Base-by-base conservation (phyloP, 2,797 vertebrate genomes). In the Liasis olivaceus region DNA sequence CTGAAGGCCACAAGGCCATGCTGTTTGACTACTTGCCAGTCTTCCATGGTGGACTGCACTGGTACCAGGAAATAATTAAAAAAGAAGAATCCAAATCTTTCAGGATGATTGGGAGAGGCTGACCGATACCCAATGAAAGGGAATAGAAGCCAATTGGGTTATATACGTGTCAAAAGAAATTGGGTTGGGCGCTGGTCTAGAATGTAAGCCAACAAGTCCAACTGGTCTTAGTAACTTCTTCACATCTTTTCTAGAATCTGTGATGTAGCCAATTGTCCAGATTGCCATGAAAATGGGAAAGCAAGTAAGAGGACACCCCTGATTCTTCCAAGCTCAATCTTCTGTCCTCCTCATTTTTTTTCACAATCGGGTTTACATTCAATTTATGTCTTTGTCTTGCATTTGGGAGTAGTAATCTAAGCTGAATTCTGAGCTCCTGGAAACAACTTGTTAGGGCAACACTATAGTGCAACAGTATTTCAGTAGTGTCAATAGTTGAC, bases 131-230 rank as follows among this genome's bases (percentile, higher is more conserved):
- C 54, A 60, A 72, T 28, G 56, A 87, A 60, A n/a, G 60, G 42
- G 31, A 31, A 91, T 22, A 2, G 62, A 64, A 92, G 56, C 36
- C 56, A 77, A 5, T 36, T 87, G 8, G 36, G 42, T 90, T 92
- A 86, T 87, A 87, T 92, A 87, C 20, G 63, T 92, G 89, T 51
- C 84, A 87, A 42, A 26, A 58, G 84, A 54, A 62, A 28, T 11
- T 77, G 84, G 28, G 89, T 20, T 87, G 84, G 81, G 84, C 85
- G n/a, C 63, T 92, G 88, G 56, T 86, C 7, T 72, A 92, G 92
- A 92, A 92, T 92, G 88, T 87, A 90, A 84, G 87, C 89, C 84
- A 54, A 92, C 64, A 87, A 87, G 92, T 92, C 90, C 88, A 89
- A 85, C 84, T 90, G 88, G 77, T 87, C 17, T 54, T 86, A 56